Base-by-base conservation (phyloP, 2,888 invertebrate genomes). In the Xestia ashworthii region DNA sequence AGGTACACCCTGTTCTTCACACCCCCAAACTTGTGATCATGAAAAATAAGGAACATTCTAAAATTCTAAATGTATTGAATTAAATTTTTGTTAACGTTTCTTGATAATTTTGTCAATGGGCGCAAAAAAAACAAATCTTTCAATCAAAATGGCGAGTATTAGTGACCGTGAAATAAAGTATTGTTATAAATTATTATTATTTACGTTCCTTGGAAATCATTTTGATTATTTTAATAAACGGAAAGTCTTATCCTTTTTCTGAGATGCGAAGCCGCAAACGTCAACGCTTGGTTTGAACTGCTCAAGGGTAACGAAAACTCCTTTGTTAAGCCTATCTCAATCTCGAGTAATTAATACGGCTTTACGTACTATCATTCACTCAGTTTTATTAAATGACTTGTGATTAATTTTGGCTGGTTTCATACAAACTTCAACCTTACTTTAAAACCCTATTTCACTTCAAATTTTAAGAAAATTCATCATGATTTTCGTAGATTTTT, bases 351-450 rank as follows among this genome's bases (percentile, higher is more conserved):
- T 66, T 46, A 55, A 58, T 46, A 25, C 41, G 11, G 48, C 16
- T 76, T 66, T 22, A 22, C 12, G 22, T 41, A 12, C n/a, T 53
- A 25, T 53, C n/a, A 38, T 25, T 65, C 32, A 66, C 41, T 48
- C 12, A 41, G 16, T 53, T 53, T 55, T 62, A 78, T 62, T 68
- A 53, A 60, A 62, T 66, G n/a, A 50, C 5, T 58, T 11, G 22
- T 16, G 0, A 1, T 48, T 74, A 32, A 44, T 73, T 53, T 22
- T 14, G 2, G 1, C 2, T 38, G 11, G 19, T 25, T 14, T 2
- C 12, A 25, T 19, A 38, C n/a, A 25, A 41, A 48, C 5, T 19
- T 41, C 3, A 48, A 46, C 14, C 32, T 32, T 32, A 32, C 32
- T 32, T 32, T 2, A 1, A 32, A 32, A 19, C 38, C 38, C 19